Evolutionary conservation across 2,797 vertebrate genomes (phyloP).

Genomic region (Lophotriccus pileatus): DNA sequence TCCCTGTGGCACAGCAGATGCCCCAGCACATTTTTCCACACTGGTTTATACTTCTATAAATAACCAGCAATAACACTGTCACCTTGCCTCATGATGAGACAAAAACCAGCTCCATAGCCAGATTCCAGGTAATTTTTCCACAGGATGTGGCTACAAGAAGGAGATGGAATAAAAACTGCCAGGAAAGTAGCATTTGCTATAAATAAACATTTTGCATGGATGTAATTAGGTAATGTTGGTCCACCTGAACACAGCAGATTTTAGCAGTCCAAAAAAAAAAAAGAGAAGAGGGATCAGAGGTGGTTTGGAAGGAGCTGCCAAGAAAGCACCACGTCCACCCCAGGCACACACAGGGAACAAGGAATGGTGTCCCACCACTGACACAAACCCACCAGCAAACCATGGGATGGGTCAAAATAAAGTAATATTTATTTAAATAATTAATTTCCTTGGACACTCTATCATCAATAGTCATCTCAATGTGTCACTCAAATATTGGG

Average conservation of each 20-base stretch:
- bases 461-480: fast-evolving
- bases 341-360: fast-evolving
- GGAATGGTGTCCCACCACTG: fast-evolving
- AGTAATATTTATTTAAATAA: not conserved
- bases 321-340: fast-evolving
- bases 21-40: not conserved
- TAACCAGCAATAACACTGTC: not conserved
- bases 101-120: not conserved
- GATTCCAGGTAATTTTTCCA: not conserved
- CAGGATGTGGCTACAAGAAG: not conserved
- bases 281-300: not conserved
- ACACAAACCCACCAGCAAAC: too few relatives aligned
- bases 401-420: fast-evolving
- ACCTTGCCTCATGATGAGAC: not conserved
- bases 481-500: not conserved
- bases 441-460: fast-evolving
- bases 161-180: not conserved
- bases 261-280: not conserved
- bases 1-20: not conserved
- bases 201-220: not conserved
- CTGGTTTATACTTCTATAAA: not conserved
- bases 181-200: not conserved
- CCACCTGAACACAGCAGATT: not conserved
- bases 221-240: fast-evolving
- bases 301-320: not conserved